A percentile compares a stretch with the other conserved stretches of the same genome.
Conservation (phyloP, 2,888 invertebrate species). For the Actias luna region DNA sequence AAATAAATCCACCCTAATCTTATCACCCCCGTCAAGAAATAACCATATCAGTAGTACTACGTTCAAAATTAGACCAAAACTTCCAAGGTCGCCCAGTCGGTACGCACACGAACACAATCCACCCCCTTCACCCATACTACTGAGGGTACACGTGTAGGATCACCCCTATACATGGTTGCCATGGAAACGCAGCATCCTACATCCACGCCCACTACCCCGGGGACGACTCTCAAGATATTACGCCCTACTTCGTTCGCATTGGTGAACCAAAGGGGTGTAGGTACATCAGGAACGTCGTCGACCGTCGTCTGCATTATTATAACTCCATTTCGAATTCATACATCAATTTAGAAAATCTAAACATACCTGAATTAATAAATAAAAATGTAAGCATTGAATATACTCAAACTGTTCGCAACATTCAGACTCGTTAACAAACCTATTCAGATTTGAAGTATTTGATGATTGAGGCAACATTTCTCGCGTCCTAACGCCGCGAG, state of each 20-base stretch:
- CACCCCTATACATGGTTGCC: conserved; percentile 79
- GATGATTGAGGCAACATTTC: conserved; percentile 77
- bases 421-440: conserved; percentile 79
- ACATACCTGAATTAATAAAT: conserved; percentile 31
- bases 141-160: conserved; percentile 54
- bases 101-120: conserved; percentile 42
- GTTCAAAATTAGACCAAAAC: conserved; percentile 66
- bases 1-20: not conserved
- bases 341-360: conserved; percentile 31
- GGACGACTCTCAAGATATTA: conserved; percentile 80
- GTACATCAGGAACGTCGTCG: conserved; percentile 49
- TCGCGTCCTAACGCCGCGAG: conserved; percentile 76
- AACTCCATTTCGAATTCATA: conserved; percentile 46
- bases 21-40: not conserved
- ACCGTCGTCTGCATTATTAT: conserved; percentile 52
- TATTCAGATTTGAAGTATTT: conserved; percentile 78
- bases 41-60: not conserved
- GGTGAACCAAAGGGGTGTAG: conserved; percentile 79
- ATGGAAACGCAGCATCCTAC: conserved; percentile 84
- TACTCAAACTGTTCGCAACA: conserved; percentile 65
- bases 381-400: conserved; percentile 38
- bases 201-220: conserved; percentile 81
- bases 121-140: conserved; percentile 58
- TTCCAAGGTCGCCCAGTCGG: conserved; percentile 60
- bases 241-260: conserved; percentile 79